A percentile compares a stretch with the other conserved stretches of the same genome.
phyloP scores from a whole-genome alignment of 2,797 vertebrate genomes.

The Tragopan temminckii region DNA sequence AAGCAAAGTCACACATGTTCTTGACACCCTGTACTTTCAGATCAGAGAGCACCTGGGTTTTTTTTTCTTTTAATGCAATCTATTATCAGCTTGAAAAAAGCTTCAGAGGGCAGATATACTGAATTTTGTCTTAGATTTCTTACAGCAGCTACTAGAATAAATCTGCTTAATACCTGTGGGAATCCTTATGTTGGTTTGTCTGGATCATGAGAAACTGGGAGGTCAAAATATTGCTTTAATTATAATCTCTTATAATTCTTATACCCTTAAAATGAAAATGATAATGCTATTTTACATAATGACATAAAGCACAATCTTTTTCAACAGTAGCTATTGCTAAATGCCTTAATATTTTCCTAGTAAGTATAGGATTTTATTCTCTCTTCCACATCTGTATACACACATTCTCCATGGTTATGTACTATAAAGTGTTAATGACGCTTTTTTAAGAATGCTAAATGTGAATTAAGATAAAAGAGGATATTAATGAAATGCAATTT shows the following conservation, averaged over 20 bases:
- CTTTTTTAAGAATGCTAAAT: neutral
- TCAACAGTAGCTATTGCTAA: slow-evolving; percentile 14
- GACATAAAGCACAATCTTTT: neutral
- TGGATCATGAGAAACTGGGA: neutral
- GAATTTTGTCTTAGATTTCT: neutral
- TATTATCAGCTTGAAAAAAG: neutral
- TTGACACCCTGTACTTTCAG: neutral
- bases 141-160: neutral
- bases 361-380: neutral
- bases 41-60: neutral
- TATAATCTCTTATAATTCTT: slow-evolving; percentile 6
- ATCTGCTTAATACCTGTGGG: neutral
- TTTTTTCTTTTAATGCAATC: neutral
- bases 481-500: neutral
- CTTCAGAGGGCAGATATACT: neutral
- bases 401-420: neutral
- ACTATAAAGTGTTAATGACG: neutral
- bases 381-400: neutral
- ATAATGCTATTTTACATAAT: slow-evolving; percentile 34
- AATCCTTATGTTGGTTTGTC: neutral
- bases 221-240: slow-evolving; percentile 31
- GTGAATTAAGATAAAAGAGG: neutral
- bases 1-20: neutral
- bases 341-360: slow-evolving; percentile 6
- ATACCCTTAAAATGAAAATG: neutral